Base-by-base conservation (phyloP, 2,888 invertebrate genomes). In the Spisula subtruncata region DNA sequence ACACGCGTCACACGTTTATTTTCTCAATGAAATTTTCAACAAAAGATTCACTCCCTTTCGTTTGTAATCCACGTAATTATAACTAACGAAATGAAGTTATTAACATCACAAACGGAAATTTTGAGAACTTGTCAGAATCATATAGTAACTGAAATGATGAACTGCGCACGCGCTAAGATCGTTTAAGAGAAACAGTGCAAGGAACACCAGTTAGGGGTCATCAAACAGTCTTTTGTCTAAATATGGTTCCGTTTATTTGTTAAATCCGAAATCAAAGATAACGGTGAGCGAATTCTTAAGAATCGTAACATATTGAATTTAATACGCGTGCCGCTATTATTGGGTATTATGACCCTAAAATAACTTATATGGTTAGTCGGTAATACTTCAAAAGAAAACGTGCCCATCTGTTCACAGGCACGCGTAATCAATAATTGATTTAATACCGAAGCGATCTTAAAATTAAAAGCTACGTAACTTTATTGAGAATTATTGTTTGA, bases 271-370 rank as follows among this genome's bases (percentile, higher is more conserved):
- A 75, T 75, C 32, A 48, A 84, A 84, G 56, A 25, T 85, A 85
- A 85, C 85, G 85, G 85, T 85, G 10, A 41, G 18, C 18, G 35
- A 79, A 32, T 80, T 85, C 54, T 56, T 35, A 79, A 79, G n/a
- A 32, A 56, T 56, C 84, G 87, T 88, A 88, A 88, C 87, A 88
- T 88, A 83, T 84, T 88, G 87, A 83, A 88, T 79, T 60, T 79
- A 79, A 56, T 56, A 75, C 83, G 87, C 83, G 87, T 88, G 87
- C 48, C 80, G 54, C 56, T 83, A 79, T 84, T 88, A 71, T 81
- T 81, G 18, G 20, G 51, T 41, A 86, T 81, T 56, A 81, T 32
- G 35, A 35, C 48, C 86, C 71, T 81, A 86, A 86, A 81, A 86
- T 86, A 86, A 66, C 86, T 81, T 86, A 86, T 81, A 81, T 85